phyloP scores from a whole-genome alignment of 2,797 vertebrate species.

The Takifugu rubripes region DNA sequence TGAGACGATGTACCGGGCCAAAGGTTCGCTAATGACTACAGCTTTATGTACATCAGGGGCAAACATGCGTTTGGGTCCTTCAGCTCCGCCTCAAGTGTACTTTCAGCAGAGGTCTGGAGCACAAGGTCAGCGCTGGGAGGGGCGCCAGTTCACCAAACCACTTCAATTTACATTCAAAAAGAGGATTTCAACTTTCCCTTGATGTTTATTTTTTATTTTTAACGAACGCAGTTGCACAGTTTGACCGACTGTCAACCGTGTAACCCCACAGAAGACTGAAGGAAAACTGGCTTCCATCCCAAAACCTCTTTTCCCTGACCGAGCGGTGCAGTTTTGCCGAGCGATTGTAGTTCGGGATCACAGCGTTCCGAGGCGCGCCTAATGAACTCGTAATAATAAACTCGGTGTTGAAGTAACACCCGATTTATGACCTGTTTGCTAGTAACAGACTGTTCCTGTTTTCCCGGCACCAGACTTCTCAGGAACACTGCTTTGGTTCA shows the following conservation, averaged over 20 bases:
- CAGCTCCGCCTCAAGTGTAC: no score
- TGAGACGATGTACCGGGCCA: no score
- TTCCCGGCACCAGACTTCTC: constrained; percentile 31
- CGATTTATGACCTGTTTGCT: constrained; percentile 60
- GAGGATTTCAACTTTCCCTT: not conserved
- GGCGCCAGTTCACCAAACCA: no score
- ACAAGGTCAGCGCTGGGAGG: no score
- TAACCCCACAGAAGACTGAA: not conserved
- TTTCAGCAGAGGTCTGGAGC: no score
- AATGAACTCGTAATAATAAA: constrained; percentile 16
- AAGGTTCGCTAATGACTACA: no score
- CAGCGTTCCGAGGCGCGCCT: constrained; percentile 14
- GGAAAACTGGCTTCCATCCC: not conserved
- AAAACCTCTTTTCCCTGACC: no score
- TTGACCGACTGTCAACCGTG: no score
- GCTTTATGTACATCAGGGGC: no score
- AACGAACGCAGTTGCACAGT: not conserved
- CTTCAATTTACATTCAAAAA: no score
- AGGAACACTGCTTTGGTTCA: constrained; percentile 27
- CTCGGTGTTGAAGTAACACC: constrained; percentile 8
- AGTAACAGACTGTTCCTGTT: constrained; percentile 52
- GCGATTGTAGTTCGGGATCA: constrained; percentile 2
- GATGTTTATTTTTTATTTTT: not conserved
- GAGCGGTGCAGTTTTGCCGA: no score
- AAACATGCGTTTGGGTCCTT: no score